Base-by-base conservation (phyloP, 2,797 vertebrate genomes). In the Leptodactylus fallax region DNA sequence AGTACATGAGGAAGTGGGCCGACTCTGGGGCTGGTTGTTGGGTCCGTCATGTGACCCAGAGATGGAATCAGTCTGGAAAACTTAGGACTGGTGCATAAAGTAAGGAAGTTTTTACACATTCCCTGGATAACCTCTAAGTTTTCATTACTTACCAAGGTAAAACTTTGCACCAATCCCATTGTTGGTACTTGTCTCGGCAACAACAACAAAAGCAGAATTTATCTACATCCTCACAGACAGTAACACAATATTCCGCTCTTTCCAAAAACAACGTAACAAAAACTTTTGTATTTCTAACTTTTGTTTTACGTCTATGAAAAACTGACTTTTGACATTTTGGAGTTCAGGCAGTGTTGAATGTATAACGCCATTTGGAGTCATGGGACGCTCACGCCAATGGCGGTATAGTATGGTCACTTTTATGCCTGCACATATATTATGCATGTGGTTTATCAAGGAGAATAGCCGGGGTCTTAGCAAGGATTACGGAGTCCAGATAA, bases 401-500 rank as follows among this genome's bases (percentile, higher is more conserved):
- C n/a, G 12, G 23, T 12, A 19, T 3, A 60, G 36, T 10, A 72
- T 19, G 17, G 63, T 60, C 9, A 36, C n/a, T 5, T 65, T 3
- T 60, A n/a, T 69, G 61, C 27, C 51, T 45, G 25, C 74, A 49
- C 21, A 67, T 21, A 74, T 36, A 19, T 69, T 56, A 47, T 7
- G 17, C 77, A 71, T 47, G 36, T 21, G 27, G 45, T 67, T 16
- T 69, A 81, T 87, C 19, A 23, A 45, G 55, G 25, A 78, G 69
- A 65, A 65, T 51, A n/a, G 69, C 53, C 23, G 27, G 36, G 7
- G 76, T 79, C 23, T 88, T 85, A 85, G 65, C 25, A 23, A 80
- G 82, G 87, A 81, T 88, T 88, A 88, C 10, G 21, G 3, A n/a
- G 55, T 45, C 16, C 36, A 76, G 77, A 85, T 81, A 85, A 88